Conservation (phyloP, 2,113 vertebrate species). For the Myiozetetes cayanensis region DNA sequence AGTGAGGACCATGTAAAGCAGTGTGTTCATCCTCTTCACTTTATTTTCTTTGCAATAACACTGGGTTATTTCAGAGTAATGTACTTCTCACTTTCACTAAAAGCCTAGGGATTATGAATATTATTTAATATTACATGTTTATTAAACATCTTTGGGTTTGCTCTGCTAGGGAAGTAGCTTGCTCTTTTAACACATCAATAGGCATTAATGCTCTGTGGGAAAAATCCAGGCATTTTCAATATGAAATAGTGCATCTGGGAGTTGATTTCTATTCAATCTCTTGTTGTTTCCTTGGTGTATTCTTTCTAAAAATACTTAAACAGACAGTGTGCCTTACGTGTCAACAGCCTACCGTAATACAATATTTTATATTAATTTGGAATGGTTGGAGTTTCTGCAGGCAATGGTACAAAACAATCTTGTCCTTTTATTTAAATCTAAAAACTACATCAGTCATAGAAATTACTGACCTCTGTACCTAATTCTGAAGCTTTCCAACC, state of each 20-base stretch:
- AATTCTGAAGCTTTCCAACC: background rate
- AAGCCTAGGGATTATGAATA: background rate
- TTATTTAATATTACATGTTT: background rate
- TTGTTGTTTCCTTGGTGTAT: background rate
- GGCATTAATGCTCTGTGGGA: background rate
- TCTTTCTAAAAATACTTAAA: background rate
- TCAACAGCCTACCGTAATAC: background rate
- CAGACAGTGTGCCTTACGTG: background rate
- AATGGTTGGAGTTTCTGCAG: background rate
- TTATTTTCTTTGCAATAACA: background rate
- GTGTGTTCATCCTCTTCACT: background rate
- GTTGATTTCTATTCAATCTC: background rate
- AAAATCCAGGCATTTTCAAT: background rate
- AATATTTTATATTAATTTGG: background rate
- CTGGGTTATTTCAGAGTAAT: background rate
- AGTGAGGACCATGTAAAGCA: background rate
- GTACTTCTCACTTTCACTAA: background rate
- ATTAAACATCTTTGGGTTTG: background rate
- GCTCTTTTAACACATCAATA: background rate
- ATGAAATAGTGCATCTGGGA: background rate
- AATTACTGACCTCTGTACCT: background rate
- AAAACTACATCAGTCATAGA: background rate
- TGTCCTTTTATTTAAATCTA: background rate
- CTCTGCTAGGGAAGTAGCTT: background rate
- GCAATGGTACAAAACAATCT: background rate